Percentiles rank a stretch among this genome's conserved stretches.
Conservation (phyloP, 1,140 invertebrate genomes). For the Drosophila cardini region DNA sequence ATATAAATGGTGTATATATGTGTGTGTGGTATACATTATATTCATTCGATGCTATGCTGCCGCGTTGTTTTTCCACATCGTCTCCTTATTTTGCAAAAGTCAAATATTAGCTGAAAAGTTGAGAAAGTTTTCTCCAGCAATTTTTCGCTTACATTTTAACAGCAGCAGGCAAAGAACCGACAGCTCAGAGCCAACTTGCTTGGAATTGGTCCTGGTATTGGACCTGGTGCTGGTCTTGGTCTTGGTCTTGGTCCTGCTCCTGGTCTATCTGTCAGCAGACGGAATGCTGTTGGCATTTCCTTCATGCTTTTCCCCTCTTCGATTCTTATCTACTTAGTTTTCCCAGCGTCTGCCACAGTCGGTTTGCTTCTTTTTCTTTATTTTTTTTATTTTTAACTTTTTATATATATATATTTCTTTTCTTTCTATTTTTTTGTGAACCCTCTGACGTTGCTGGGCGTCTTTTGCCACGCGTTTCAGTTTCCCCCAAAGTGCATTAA, state of each 20-base stretch:
- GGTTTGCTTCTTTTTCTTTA: slow-evolving; percentile 44
- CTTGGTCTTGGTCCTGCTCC: slow-evolving; percentile 32
- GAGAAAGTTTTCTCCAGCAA: slow-evolving; percentile 83
- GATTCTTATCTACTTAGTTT: slow-evolving; percentile 76
- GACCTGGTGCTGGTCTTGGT: slow-evolving; percentile 4
- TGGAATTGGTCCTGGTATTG: slow-evolving; percentile 3
- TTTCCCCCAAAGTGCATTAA: slow-evolving; percentile 83
- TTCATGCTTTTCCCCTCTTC: slow-evolving; percentile 30
- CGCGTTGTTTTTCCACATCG: slow-evolving; percentile 80
- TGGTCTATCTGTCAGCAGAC: slow-evolving; percentile 79
- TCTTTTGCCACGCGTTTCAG: slow-evolving; percentile 64
- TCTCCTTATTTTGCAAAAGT: slow-evolving; percentile 81
- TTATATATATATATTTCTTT: slow-evolving; percentile 2
- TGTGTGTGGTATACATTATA: slow-evolving; percentile 37
- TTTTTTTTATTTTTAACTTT: slow-evolving; percentile 28
- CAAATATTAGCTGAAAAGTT: slow-evolving; percentile 84
- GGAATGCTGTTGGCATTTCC: slow-evolving; percentile 66
- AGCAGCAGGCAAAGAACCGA: slow-evolving; percentile 18
- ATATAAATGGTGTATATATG: slow-evolving; percentile 7
- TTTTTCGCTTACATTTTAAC: slow-evolving; percentile 81
- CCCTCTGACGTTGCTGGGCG: not conserved
- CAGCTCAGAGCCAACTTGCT: slow-evolving; percentile 44
- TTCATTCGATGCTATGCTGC: slow-evolving; percentile 61
- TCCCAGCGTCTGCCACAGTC: slow-evolving; percentile 47
- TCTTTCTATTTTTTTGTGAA: not conserved